phyloP scores from a whole-genome alignment of 2,888 invertebrate species.

The Osmoderma eremita region DNA sequence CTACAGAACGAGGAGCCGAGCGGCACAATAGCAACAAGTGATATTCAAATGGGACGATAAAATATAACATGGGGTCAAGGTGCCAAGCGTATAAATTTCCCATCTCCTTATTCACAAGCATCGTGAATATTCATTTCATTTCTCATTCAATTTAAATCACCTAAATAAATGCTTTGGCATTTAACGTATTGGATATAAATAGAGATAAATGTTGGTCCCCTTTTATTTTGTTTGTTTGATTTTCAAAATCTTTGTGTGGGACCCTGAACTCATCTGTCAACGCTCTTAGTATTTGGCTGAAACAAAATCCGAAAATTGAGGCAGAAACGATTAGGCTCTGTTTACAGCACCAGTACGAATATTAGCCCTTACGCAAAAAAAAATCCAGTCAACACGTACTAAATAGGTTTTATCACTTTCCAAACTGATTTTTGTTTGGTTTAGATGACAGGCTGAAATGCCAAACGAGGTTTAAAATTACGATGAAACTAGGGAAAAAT shows the following conservation, averaged over 20 bases:
- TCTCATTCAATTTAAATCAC: conserved; percentile 23
- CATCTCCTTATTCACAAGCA: conserved; percentile 25
- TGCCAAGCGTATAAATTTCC: conserved; percentile 35
- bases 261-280: no score
- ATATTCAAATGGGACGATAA: conserved; percentile 50
- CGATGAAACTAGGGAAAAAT: no score
- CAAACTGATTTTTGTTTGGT: conserved; percentile 15
- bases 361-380: neutral
- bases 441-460: neutral
- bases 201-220: neutral
- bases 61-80: conserved; percentile 37
- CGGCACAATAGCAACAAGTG: conserved; percentile 45
- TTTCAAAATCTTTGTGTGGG: no score
- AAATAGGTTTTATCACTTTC: conserved; percentile 12
- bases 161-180: conserved; percentile 9
- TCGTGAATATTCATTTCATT: conserved; percentile 15
- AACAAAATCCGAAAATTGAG: no score
- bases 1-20: no score
- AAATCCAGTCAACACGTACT: conserved; percentile 12
- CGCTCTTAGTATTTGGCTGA: no score
- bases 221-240: conserved; percentile 5
- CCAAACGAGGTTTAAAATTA: no score
- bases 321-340: no score
- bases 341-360: no score
- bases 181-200: neutral